These are phyloP conservation scores for Caradrina clavipalpis DNA, from an alignment of 2,888 invertebrate species.

Conservation along the genomic window DNA sequence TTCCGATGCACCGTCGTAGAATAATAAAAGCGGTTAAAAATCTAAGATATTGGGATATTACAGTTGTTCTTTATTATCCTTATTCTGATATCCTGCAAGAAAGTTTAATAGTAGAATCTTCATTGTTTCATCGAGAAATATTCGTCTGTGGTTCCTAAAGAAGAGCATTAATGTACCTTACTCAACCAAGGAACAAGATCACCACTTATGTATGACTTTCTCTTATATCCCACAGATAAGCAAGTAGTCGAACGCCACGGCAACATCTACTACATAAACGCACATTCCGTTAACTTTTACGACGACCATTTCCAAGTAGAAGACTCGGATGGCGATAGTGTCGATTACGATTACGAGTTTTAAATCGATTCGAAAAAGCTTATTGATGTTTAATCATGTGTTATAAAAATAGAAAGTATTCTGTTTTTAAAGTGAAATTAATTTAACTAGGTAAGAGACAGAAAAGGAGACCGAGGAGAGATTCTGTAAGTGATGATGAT, in stretches of 20 bases:
- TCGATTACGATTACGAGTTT: constrained; percentile 87
- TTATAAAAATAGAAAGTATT: constrained; percentile 42
- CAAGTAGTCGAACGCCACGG: constrained; percentile 80
- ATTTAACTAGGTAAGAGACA: constrained; percentile 62
- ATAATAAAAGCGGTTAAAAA: no score
- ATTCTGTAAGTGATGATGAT: constrained; percentile 57
- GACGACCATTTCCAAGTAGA: constrained; percentile 81
- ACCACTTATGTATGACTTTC: not conserved
- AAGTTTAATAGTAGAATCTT: no score
- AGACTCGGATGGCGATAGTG: constrained; percentile 85
- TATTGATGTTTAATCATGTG: constrained; percentile 42
- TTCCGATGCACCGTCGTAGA: no score
- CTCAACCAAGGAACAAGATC: no score
- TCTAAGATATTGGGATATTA: no score
- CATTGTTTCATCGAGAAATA: no score
- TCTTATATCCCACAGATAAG: constrained; percentile 75
- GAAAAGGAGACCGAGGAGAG: constrained; percentile 56
- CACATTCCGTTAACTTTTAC: constrained; percentile 83
- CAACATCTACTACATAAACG: constrained; percentile 83
- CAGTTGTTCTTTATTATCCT: no score
- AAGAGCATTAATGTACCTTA: no score
- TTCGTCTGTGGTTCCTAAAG: no score
- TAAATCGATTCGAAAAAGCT: constrained; percentile 61
- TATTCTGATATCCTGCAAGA: no score
- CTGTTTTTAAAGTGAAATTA: constrained; percentile 57